phyloP scores from a whole-genome alignment of 2,888 invertebrate genomes.

The Enchytraeus crypticus region DNA sequence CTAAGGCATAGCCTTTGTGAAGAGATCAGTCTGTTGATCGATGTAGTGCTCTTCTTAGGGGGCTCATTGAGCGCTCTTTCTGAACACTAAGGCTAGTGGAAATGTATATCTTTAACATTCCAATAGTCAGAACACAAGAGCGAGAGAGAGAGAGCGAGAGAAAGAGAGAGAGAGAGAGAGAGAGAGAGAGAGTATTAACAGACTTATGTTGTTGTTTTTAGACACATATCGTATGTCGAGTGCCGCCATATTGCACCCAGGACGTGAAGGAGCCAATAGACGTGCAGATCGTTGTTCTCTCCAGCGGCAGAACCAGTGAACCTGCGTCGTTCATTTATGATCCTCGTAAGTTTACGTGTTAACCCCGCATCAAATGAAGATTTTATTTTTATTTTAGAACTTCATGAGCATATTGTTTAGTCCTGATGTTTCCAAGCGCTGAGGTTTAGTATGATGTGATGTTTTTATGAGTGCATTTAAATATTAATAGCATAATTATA shows the following conservation, averaged over 20 bases:
- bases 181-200: no score
- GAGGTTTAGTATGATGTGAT: no score
- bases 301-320: constrained; percentile 47
- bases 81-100: background rate
- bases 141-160: no score
- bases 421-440: no score
- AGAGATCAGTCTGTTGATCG: no score
- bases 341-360: constrained; percentile 36
- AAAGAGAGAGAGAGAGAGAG: background rate
- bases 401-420: no score
- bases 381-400: background rate
- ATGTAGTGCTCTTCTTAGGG: no score
- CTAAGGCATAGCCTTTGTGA: no score
- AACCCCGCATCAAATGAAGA: background rate
- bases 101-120: background rate
- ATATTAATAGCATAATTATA: no score
- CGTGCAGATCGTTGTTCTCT: constrained; percentile 44
- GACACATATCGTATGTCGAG: constrained; percentile 49
- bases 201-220: constrained; percentile 23
- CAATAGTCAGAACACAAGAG: background rate
- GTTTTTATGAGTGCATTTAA: no score
- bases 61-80: background rate
- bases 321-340: constrained; percentile 45
- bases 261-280: constrained; percentile 32
- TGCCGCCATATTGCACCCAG: constrained; percentile 43